These are phyloP conservation scores for Malurus elegans DNA, from an alignment of 2,113 vertebrate genomes.

Conservation along the genomic window DNA sequence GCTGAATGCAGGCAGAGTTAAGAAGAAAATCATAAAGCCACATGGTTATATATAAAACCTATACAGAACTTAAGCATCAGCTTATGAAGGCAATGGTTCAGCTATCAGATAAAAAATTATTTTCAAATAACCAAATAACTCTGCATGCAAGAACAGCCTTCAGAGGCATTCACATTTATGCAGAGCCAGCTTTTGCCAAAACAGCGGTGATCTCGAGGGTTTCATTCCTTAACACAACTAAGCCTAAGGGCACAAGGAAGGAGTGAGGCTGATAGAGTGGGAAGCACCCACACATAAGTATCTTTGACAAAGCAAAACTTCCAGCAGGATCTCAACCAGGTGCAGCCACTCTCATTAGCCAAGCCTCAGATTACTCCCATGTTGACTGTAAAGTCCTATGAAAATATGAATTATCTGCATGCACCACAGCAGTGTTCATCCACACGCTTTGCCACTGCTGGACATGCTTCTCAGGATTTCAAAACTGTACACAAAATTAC, in stretches of 20 bases:
- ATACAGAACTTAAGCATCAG: background rate
- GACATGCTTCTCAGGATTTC: background rate
- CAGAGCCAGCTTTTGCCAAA: background rate
- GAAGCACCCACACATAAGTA: background rate
- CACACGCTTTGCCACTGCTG: background rate
- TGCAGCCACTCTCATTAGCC: constrained; percentile 49
- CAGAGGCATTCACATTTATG: background rate
- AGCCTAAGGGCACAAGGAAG: background rate
- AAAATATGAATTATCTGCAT: constrained; percentile 32
- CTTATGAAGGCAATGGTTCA: background rate
- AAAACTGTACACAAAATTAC: background rate
- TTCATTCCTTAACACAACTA: background rate
- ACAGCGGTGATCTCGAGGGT: background rate
- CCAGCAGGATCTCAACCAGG: constrained; percentile 46
- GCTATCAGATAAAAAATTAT: background rate
- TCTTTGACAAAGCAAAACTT: constrained; percentile 31
- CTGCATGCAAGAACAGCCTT: background rate
- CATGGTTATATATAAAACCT: background rate
- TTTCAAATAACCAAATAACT: background rate
- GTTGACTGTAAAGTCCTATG: constrained; percentile 5
- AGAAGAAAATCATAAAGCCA: background rate
- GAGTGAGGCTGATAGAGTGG: background rate
- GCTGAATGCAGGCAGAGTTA: background rate
- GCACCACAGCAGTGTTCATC: background rate
- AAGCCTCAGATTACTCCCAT: constrained; percentile 38